These are phyloP conservation scores for Sialia sialis DNA, from an alignment of 2,113 vertebrate genomes.

Conservation along the genomic window DNA sequence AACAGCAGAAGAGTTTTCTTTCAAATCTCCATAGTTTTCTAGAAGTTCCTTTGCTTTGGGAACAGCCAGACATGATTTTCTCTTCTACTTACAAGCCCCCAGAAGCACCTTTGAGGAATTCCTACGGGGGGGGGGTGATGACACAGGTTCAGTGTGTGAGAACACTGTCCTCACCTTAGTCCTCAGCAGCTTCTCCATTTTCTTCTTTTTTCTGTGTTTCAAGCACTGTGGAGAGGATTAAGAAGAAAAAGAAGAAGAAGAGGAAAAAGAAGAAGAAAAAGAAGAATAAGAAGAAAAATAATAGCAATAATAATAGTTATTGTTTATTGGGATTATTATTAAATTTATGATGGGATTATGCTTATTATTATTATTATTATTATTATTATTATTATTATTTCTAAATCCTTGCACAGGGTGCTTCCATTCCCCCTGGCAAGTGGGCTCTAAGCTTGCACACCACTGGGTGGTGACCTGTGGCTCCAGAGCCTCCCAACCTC, in stretches of 20 bases:
- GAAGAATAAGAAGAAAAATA: too few species aligned
- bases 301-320: neutral
- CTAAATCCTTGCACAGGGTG: neutral
- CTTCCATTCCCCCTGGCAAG: neutral
- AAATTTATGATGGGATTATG: neutral
- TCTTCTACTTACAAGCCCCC: neutral
- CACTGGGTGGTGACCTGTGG: neutral
- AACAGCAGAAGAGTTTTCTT: neutral
- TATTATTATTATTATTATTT: neutral
- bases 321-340: too few species aligned
- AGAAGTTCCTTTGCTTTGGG: neutral
- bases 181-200: neutral
- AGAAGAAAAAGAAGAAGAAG: too few species aligned
- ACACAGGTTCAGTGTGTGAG: neutral
- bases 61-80: neutral
- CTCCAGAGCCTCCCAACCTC: neutral
- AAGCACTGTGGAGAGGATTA: neutral
- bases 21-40: neutral
- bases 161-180: neutral
- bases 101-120: neutral
- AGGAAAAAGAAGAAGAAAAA: too few species aligned
- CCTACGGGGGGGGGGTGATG: rapidly evolving
- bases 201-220: neutral
- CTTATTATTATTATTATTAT: too few species aligned
- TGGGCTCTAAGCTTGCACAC: neutral